Evolutionary conservation across 2,888 invertebrate genomes (phyloP).

Genomic region (Cylindroiulus punctatus): DNA sequence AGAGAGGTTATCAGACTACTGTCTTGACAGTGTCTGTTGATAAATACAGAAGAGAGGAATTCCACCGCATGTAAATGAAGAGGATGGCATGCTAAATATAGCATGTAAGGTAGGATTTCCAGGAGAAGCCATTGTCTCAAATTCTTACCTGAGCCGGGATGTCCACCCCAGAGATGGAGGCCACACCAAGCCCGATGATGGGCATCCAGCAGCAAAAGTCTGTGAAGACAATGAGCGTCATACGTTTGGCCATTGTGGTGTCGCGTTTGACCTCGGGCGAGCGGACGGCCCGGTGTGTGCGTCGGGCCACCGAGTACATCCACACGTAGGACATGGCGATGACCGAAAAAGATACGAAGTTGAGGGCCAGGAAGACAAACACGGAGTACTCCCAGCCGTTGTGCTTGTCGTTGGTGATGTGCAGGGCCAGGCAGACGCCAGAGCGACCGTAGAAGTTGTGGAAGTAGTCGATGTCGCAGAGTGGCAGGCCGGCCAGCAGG

Average conservation of each 20-base stretch:
- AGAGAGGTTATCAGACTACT: too few species aligned
- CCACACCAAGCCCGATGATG: conserved; percentile 61
- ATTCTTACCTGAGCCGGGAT: conserved; percentile 56
- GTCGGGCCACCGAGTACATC: conserved; percentile 62
- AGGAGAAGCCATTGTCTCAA: background rate
- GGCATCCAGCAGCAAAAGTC: conserved; percentile 64
- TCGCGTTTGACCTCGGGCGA: conserved; percentile 60
- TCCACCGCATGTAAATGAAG: too few species aligned
- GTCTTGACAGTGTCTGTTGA: too few species aligned
- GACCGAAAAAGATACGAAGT: conserved; percentile 63
- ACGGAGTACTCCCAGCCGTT: conserved; percentile 65
- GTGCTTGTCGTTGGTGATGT: conserved; percentile 63
- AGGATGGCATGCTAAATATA: too few species aligned
- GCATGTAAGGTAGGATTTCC: too few species aligned
- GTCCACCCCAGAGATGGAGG: conserved; percentile 60
- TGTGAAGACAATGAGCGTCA: conserved; percentile 63
- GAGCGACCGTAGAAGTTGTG: conserved; percentile 63
- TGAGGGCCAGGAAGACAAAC: conserved; percentile 63
- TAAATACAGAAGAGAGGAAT: too few species aligned
- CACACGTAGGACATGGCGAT: conserved; percentile 63
- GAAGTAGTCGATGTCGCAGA: conserved; percentile 62
- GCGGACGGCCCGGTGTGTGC: conserved; percentile 59
- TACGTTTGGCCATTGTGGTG: conserved; percentile 62
- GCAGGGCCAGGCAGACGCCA: conserved; percentile 65
- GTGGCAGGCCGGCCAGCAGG: conserved; percentile 62